Conservation (phyloP, 2,888 invertebrate species). For the Theristus sp. region DNA sequence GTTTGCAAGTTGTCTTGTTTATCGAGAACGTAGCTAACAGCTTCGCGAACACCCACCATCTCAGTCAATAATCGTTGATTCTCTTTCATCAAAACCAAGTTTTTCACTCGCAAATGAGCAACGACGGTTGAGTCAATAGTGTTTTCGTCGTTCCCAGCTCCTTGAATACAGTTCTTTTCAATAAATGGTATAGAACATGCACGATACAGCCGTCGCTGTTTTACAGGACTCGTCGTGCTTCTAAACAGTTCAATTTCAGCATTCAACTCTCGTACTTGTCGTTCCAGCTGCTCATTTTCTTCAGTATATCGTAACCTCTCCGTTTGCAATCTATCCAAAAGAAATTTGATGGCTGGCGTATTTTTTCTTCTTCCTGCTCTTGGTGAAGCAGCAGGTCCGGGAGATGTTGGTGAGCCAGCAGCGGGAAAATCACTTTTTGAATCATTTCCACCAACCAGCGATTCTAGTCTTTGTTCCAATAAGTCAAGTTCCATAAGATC, state of each 20-base stretch:
- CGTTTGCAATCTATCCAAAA: not conserved
- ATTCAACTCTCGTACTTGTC: not conserved
- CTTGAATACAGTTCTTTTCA: not conserved
- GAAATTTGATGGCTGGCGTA: not conserved
- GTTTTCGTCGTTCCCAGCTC: not conserved
- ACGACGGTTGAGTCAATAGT: not conserved
- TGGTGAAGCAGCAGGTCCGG: too few relatives aligned
- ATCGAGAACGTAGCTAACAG: not conserved
- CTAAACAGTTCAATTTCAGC: not conserved
- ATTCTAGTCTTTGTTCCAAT: not conserved
- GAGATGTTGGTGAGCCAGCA: too few relatives aligned
- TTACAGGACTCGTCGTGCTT: not conserved
- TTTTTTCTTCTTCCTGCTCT: too few relatives aligned
- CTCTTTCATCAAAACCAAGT: constrained; percentile 6
- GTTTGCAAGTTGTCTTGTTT: not conserved
- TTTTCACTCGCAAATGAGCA: constrained; percentile 8
- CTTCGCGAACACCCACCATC: constrained; percentile 1
- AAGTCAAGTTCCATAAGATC: not conserved
- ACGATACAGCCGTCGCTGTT: not conserved
- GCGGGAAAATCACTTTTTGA: too few relatives aligned
- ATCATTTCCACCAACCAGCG: too few relatives aligned
- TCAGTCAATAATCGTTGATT: constrained; percentile 6
- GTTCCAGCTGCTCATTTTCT: not conserved
- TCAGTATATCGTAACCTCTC: not conserved
- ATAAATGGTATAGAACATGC: not conserved